A percentile compares a stretch with the other conserved stretches of the same genome.
phyloP scores from a whole-genome alignment of 2,888 invertebrate genomes.

The Sussaba pulchella region DNA sequence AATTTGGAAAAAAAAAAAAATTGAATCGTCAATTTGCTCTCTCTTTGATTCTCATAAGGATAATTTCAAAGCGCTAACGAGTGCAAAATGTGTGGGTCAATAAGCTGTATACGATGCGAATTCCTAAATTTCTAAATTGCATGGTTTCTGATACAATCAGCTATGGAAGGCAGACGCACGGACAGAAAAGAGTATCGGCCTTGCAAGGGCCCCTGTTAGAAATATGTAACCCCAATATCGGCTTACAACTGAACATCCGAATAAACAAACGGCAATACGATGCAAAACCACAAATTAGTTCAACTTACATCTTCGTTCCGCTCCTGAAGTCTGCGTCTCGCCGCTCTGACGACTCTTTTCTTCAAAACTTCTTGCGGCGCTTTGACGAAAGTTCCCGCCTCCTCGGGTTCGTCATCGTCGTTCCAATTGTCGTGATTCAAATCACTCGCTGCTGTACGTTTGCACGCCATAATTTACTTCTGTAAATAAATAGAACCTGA shows the following conservation, averaged over 20 bases:
- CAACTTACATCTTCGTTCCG: conserved; percentile 70
- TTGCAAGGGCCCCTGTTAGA: too few species aligned
- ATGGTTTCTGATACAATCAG: too few species aligned
- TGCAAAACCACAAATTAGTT: not conserved
- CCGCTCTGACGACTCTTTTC: conserved; percentile 92
- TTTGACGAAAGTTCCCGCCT: conserved; percentile 90
- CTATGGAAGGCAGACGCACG: too few species aligned
- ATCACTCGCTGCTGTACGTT: conserved; percentile 90
- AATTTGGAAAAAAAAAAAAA: too few species aligned
- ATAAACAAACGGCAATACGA: not conserved
- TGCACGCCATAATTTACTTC: conserved; percentile 87
- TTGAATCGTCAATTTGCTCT: too few species aligned
- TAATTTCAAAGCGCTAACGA: too few species aligned
- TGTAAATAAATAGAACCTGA: conserved; percentile 6
- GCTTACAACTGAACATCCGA: not conserved
- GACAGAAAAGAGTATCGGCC: too few species aligned
- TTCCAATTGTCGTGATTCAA: conserved; percentile 95
- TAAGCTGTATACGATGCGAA: too few species aligned
- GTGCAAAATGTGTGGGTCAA: too few species aligned
- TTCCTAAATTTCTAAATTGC: too few species aligned
- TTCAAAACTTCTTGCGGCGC: conserved; percentile 89
- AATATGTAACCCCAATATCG: too few species aligned
- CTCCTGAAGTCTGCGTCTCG: conserved; percentile 87
- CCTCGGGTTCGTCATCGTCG: conserved; percentile 90
- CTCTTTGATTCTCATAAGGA: too few species aligned